These are phyloP conservation scores for Euzophera pinguis DNA, from an alignment of 2,888 invertebrate genomes.

Conservation along the genomic window DNA sequence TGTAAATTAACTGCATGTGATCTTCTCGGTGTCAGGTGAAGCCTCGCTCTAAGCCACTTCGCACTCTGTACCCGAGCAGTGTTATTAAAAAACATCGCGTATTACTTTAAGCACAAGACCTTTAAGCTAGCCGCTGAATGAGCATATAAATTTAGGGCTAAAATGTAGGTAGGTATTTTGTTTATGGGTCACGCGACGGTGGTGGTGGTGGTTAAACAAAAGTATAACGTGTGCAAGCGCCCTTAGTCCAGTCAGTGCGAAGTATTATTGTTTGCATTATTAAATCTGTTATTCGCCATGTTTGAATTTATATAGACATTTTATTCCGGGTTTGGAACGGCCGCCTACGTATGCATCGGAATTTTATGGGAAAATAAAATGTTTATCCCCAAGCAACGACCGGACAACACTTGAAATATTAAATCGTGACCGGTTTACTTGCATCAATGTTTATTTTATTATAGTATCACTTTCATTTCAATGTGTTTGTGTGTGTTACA, in stretches of 20 bases:
- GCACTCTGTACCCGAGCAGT: no score
- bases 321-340: conserved; percentile 39
- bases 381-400: not conserved
- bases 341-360: conserved; percentile 46
- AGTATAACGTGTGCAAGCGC: not conserved
- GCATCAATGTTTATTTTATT: conserved; percentile 2
- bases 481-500: not conserved
- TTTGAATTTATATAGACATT: conserved; percentile 51
- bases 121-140: no score
- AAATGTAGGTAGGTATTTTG: not conserved
- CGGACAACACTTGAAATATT: conserved; percentile 7
- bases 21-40: no score
- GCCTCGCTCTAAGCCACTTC: no score
- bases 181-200: conserved; percentile 2
- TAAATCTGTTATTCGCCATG: conserved; percentile 45
- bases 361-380: conserved; percentile 16
- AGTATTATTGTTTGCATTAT: conserved; percentile 51
- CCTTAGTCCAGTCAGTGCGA: conserved; percentile 18
- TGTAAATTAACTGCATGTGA: no score
- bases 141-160: not conserved
- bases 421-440: not conserved
- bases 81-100: conserved; percentile 1
- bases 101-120: not conserved
- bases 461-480: not conserved
- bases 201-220: not conserved